Conservation (phyloP, 1,140 invertebrate genomes). For the Ctenoplectra terminalis region DNA sequence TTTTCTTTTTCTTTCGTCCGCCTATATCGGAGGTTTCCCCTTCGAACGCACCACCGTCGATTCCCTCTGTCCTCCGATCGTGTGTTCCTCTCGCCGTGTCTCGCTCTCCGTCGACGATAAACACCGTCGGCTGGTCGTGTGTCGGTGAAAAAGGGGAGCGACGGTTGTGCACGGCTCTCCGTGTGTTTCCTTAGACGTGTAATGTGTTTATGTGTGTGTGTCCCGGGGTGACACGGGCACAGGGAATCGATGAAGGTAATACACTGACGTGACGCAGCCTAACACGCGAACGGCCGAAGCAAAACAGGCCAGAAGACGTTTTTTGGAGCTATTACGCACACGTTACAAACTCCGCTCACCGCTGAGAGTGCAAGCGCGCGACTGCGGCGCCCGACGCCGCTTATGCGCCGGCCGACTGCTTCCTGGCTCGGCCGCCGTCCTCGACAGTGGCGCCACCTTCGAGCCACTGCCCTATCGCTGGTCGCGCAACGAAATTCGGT, state of each 20-base stretch:
- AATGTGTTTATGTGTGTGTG: neutral
- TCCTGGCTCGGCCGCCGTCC: conserved; percentile 56
- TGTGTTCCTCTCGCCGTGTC: neutral
- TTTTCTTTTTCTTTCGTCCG: too few species aligned
- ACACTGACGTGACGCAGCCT: neutral
- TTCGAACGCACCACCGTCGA: neutral
- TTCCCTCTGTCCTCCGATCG: neutral
- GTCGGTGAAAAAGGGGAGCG: conserved; percentile 4
- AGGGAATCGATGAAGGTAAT: conserved; percentile 25
- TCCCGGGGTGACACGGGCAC: conserved; percentile 1
- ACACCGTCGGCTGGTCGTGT: neutral
- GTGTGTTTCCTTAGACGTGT: too few species aligned
- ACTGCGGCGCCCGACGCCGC: conserved; percentile 75
- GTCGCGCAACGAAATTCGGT: conserved; percentile 12
- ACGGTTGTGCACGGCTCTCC: neutral
- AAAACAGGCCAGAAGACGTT: conserved; percentile 27
- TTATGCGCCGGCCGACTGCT: conserved; percentile 75
- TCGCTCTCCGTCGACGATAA: neutral
- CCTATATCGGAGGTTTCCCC: neutral
- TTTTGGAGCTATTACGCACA: conserved; percentile 56
- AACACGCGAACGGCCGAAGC: conserved; percentile 20
- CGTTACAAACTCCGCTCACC: conserved; percentile 67
- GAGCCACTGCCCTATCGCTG: conserved; percentile 51
- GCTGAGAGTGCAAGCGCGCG: conserved; percentile 81
- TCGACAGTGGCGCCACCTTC: conserved; percentile 61